Evolutionary conservation across 2,888 invertebrate species (phyloP).

Genomic region (Tiliacea aurago): DNA sequence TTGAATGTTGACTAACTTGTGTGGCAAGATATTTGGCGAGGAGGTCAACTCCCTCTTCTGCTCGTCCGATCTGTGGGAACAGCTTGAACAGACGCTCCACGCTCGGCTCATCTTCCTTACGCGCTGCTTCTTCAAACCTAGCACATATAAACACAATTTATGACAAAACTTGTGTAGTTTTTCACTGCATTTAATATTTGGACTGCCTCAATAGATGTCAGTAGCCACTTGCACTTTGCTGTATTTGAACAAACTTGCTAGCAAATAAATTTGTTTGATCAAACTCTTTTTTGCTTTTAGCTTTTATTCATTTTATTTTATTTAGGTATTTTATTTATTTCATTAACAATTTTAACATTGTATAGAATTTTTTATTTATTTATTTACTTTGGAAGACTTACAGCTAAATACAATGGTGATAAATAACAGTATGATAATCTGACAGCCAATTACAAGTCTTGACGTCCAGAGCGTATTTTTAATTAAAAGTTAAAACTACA

Average conservation of each 20-base stretch:
- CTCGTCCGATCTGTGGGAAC: constrained; percentile 98
- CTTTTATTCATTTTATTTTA: background rate
- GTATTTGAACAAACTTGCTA: background rate
- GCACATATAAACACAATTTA: background rate
- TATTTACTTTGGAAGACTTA: no score
- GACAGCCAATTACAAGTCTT: no score
- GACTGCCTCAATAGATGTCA: background rate
- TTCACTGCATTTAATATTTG: background rate
- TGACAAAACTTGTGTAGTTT: background rate
- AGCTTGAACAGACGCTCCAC: constrained; percentile 99
- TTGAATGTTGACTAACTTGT: constrained; percentile 89
- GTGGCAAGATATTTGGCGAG: constrained; percentile 96
- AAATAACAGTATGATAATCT: no score
- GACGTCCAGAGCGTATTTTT: no score
- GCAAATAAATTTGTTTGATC: background rate
- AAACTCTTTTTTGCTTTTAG: background rate
- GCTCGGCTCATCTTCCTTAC: constrained; percentile 95
- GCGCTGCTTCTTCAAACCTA: constrained; percentile 98
- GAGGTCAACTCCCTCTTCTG: constrained; percentile 96
- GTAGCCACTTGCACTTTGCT: background rate
- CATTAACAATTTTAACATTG: no score
- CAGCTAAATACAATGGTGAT: no score
- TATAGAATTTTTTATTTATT: no score
- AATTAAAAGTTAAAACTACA: no score
- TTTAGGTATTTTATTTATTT: no score